Evolutionary conservation across 2,113 vertebrate species (phyloP), one percentile per base, ranked within the genome.

Genomic region (Callopanchax toddi): DNA sequence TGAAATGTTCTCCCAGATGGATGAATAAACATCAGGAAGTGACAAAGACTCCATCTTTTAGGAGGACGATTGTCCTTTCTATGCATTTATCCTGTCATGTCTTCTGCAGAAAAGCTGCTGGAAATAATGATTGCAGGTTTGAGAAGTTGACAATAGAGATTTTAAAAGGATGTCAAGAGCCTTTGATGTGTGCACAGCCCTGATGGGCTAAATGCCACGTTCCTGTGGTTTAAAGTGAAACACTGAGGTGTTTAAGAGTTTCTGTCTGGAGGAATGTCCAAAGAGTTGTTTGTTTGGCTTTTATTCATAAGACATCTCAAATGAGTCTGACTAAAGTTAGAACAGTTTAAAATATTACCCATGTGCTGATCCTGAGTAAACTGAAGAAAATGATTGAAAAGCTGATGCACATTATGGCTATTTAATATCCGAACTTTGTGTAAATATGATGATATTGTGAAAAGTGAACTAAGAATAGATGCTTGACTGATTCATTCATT

Each of bases 101-200:
- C 29, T 61, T 70, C 57, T 20, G 50, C 26, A 58, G 51, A 71
- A 53, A 70, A 37, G 63, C 78, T 86, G 67, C 61, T 69, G 76
- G 82, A 85, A 81, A 84, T 84, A 76, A 86, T 79, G 71, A 77
- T 66, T 59, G 72, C 22, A 46, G 76, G 67, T 84, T 81, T 85
- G 82, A 86, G 72, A 85, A 78, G 87, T 67, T 87, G 86, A 86
- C 85, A 83, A 83, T 82, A 63, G 78, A 37, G 20, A 74, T 87
- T 80, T 85, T 65, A 89, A 37, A 81, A 80, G 61, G 77, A 80
- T 76, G 80, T 75, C 66, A 71, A 70, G 37, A 55, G 67, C 67
- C 18, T 82, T 49, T 52, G 63, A 73, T 60, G 66, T 36, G 26
- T 43, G 18, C 21, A 56, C 53, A 56, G 71, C 54, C 57, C 72